Base-by-base conservation (phyloP, 2,113 vertebrate species). In the Tringa solitaria region DNA sequence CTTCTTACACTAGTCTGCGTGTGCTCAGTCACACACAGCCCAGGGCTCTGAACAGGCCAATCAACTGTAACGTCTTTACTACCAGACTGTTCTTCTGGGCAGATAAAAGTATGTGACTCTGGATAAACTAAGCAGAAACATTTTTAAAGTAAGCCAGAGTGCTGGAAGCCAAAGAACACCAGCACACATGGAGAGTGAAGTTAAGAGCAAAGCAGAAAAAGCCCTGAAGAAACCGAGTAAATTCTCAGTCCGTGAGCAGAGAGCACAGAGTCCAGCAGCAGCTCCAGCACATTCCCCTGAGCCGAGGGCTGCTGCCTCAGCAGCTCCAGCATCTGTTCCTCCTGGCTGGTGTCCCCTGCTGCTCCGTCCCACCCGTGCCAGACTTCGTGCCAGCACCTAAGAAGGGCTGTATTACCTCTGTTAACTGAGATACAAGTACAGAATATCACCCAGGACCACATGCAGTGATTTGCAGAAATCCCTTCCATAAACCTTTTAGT, bases 301-400 rank as follows among this genome's bases (percentile, higher is more conserved):
- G 76, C 86, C 1, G 3, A 56, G 59, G 59, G 68, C 18, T 35
- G 8, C 76, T 84, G 50, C 63, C 86, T 69, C 0, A 95, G 69
- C 54, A 83, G 33, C 80, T 89, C 57, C 84, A 93, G 80, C 80
- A 84, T 63, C 81, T 96, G 84, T 45, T 91, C 83, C 51, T n/a
- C 14, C 4, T 61, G 70, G 30, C 72, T 50, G n/a, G 19, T 81
- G 68, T 73, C 60, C 84, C 91, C 87, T 0, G 1, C 87, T 74
- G 80, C 65, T 48, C 61, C 33, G 27, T 45, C 45, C 59, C 5
- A 4, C 73, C 69, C 76, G 4, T 32, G 67, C 89, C 89, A 90
- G 43, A 59, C 20, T 65, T 73, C 50, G 26, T 0, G 16, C 61
- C 70, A 85, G 37, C 3, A 1, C 26, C 28, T 45, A 59, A 41